phyloP scores from a whole-genome alignment of 2,888 invertebrate genomes.

The Trichopoda pennipes region DNA sequence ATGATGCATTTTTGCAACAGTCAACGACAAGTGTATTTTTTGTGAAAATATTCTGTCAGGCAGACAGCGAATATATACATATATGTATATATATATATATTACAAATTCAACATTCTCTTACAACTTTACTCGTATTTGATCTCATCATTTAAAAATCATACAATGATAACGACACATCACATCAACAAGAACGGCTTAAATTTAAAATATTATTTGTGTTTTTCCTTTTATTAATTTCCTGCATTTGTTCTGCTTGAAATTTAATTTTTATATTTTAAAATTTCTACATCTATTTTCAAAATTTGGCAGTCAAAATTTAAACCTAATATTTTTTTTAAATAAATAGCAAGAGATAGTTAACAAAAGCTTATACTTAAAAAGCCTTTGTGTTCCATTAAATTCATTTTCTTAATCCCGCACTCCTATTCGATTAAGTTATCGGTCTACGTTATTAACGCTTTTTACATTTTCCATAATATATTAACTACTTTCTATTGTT shows the following conservation, averaged over 20 bases:
- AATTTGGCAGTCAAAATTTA: too few relatives aligned
- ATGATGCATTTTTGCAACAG: slow-evolving; percentile 53
- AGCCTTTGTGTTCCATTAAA: too few relatives aligned
- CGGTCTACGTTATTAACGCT: neutral
- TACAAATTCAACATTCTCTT: neutral
- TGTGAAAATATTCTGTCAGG: slow-evolving; percentile 38
- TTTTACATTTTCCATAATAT: too few relatives aligned
- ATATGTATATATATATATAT: neutral
- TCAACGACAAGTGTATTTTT: slow-evolving; percentile 61
- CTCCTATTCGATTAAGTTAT: too few relatives aligned
- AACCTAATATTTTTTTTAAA: too few relatives aligned
- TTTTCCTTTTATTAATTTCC: slow-evolving; percentile 20
- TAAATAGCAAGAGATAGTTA: too few relatives aligned
- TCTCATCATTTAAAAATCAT: slow-evolving; percentile 43
- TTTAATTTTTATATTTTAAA: too few relatives aligned
- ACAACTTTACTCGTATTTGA: slow-evolving; percentile 10
- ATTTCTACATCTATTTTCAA: too few relatives aligned
- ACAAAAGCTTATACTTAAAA: too few relatives aligned
- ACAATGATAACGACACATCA: slow-evolving; percentile 54
- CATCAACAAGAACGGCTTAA: slow-evolving; percentile 41
- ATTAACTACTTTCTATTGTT: neutral
- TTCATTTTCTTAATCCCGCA: too few relatives aligned
- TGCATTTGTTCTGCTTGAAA: slow-evolving; percentile 8
- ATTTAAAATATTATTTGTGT: neutral
- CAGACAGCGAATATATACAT: slow-evolving; percentile 14